phyloP scores from a whole-genome alignment of 2,797 vertebrate species.

The Diplodus puntazzo region DNA sequence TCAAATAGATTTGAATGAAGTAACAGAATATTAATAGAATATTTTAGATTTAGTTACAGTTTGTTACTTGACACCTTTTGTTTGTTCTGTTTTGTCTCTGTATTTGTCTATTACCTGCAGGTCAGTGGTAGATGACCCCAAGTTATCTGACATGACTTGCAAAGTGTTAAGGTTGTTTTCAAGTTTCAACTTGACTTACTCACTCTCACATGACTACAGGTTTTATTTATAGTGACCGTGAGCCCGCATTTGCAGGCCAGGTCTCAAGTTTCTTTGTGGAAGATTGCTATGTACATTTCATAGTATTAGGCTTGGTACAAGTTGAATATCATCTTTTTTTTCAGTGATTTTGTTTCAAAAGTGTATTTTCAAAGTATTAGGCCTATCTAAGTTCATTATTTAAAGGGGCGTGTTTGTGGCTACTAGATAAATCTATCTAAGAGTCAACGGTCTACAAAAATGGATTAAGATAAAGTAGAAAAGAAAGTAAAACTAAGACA shows the following conservation, averaged over 20 bases:
- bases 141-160: slow-evolving; percentile 32
- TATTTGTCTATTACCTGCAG: slow-evolving; percentile 37
- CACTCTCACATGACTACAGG: slow-evolving; percentile 66
- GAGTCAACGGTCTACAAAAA: background rate
- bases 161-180: slow-evolving; percentile 66
- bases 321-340: background rate
- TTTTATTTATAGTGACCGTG: slow-evolving; percentile 74
- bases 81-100: background rate
- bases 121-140: slow-evolving; percentile 41
- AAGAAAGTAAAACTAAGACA: slow-evolving; percentile 24
- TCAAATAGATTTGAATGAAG: background rate
- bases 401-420: background rate
- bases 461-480: background rate
- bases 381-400: background rate
- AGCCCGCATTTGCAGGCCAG: slow-evolving; percentile 45
- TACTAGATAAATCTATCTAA: background rate
- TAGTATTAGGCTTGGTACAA: background rate
- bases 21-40: background rate
- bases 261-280: slow-evolving; percentile 57
- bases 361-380: background rate
- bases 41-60: slow-evolving; percentile 1
- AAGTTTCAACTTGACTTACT: slow-evolving; percentile 46
- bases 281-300: slow-evolving; percentile 6
- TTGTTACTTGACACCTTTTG: slow-evolving; percentile 23
- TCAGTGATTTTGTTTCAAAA: background rate